phyloP scores from a whole-genome alignment of 2,888 invertebrate genomes.

The Diadromus collaris region DNA sequence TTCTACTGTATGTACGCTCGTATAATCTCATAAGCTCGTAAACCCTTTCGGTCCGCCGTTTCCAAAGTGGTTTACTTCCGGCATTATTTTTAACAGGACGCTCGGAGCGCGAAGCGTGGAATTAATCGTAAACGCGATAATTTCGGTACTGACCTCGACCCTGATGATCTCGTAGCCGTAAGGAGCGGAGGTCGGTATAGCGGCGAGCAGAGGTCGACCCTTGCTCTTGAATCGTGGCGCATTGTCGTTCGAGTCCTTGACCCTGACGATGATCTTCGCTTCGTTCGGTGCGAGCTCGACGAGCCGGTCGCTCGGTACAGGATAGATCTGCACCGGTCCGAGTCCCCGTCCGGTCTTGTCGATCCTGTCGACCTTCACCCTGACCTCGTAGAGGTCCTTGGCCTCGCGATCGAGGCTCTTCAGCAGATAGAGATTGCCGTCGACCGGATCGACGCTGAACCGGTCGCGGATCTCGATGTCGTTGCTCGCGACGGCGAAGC shows the following conservation, averaged over 20 bases:
- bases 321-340: slow-evolving; percentile 87
- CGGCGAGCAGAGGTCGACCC: slow-evolving; percentile 90
- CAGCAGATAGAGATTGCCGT: slow-evolving; percentile 88
- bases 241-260: slow-evolving; percentile 92
- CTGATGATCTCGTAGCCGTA: slow-evolving; percentile 91
- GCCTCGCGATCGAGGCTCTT: slow-evolving; percentile 89
- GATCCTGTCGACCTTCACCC: slow-evolving; percentile 82
- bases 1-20: too few relatives aligned
- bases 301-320: slow-evolving; percentile 87
- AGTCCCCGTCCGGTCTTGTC: slow-evolving; percentile 85
- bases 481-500: slow-evolving; percentile 84
- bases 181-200: slow-evolving; percentile 89
- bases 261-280: slow-evolving; percentile 89
- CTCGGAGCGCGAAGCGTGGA: background rate
- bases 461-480: slow-evolving; percentile 83
- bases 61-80: slow-evolving; percentile 1
- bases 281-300: slow-evolving; percentile 88
- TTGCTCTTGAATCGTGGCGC: slow-evolving; percentile 88
- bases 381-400: slow-evolving; percentile 84
- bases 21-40: slow-evolving; percentile 50
- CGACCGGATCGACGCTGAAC: slow-evolving; percentile 89
- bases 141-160: slow-evolving; percentile 82
- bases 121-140: slow-evolving; percentile 6
- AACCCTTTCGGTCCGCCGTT: slow-evolving; percentile 9
- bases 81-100: slow-evolving; percentile 31